Evolutionary conservation across 2,113 vertebrate species (phyloP), one percentile per base, ranked within the genome.

Genomic region (Alligator mississippiensis): DNA sequence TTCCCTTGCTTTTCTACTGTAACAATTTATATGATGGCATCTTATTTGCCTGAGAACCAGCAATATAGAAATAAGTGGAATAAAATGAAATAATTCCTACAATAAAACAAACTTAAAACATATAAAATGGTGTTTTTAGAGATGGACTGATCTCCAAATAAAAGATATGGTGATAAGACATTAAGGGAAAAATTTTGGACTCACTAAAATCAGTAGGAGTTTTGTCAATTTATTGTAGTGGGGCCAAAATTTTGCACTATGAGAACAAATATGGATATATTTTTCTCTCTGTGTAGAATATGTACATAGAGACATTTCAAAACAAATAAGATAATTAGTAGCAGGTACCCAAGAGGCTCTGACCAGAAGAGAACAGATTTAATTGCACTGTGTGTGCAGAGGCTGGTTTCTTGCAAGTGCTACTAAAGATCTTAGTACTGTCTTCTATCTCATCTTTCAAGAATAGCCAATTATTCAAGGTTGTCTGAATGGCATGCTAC

Each of bases 351-450:
- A 84, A 88, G 66, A 57, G 82, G 66, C 4, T 92, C 78, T 19
- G 90, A 84, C 34, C 76, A 80, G 63, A 80, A 93, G 93, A 93
- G 72, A 88, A 87, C 28, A 88, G 34, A 85, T 74, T 63, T 87
- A 77, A 92, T 94, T 92, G 88, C 90, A 90, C 70, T 90, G 47
- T 47, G 47, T 66, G 79, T 62, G 77, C 60, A 91, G 68, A 93
- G 93, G 90, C 30, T 81, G 87, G 66, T 76, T 93, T 93, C 80
- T 89, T 90, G 84, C 62, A 91, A 89, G 74, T 90, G 91, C 87
- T 14, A 18, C 2, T 58, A 58, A 24, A 79, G 59, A 62, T 83
- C 59, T 55, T 82, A 90, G 87, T 82, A 82, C 60, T 85, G 60
- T 38, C 0, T 2, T 59, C 27, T 85, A 68, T 75, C 79, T 60